Conservation (phyloP, 2,888 invertebrate genomes). For the Hoplodrina ambigua region DNA sequence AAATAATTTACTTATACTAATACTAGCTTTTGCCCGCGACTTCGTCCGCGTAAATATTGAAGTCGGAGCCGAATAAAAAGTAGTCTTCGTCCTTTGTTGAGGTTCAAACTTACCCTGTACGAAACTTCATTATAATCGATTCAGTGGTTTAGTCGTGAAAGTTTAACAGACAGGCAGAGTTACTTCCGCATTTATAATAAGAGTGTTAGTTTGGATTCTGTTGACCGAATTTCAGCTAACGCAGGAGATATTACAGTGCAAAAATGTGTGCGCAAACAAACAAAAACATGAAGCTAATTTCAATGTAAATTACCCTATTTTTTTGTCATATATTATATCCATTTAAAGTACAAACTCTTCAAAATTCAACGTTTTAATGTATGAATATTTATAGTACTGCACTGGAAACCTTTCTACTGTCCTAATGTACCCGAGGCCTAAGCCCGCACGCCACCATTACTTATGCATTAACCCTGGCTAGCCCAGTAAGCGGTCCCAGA, state of each 20-base stretch:
- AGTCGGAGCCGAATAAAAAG: too few species aligned
- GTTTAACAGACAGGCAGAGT: too few species aligned
- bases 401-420: conserved; percentile 44
- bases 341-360: conserved; percentile 16
- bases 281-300: conserved; percentile 7
- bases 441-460: conserved; percentile 85
- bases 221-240: too few species aligned
- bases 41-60: too few species aligned
- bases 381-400: conserved; percentile 58
- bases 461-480: conserved; percentile 91
- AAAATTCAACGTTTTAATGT: conserved; percentile 47
- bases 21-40: too few species aligned
- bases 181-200: too few species aligned
- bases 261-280: neutral
- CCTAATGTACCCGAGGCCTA: conserved; percentile 62
- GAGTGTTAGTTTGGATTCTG: too few species aligned
- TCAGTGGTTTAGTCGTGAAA: too few species aligned
- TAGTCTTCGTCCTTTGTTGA: too few species aligned
- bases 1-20: too few species aligned
- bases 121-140: too few species aligned
- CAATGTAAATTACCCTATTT: neutral
- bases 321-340: conserved; percentile 3
- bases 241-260: neutral
- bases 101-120: too few species aligned
- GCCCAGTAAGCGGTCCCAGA: conserved; percentile 88